A percentile compares a stretch with the other conserved stretches of the same genome.
Evolutionary conservation across 1,140 invertebrate genomes (phyloP).

Genomic region (Brachystomella parvula): DNA sequence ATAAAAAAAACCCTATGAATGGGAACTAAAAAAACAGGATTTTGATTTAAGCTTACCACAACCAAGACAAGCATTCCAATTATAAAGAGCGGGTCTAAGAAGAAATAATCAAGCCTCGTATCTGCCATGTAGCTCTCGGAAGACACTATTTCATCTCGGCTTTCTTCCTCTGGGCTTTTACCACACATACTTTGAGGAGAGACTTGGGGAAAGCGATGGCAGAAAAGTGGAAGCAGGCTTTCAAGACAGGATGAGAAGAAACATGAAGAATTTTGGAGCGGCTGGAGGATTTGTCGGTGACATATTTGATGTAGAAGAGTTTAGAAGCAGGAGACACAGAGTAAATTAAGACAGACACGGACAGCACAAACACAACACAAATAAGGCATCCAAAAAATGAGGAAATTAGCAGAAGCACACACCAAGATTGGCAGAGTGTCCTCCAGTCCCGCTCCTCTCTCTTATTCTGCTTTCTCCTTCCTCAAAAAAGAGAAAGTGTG

Average conservation of each 20-base stretch:
- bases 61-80: conserved; percentile 13
- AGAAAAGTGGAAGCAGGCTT: too few relatives aligned
- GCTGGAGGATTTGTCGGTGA: not conserved
- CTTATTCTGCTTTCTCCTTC: not conserved
- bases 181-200: not conserved
- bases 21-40: too few relatives aligned
- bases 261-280: not conserved
- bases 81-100: conserved; percentile 13
- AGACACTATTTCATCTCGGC: not conserved
- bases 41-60: conserved; percentile 15
- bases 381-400: not conserved
- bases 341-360: not conserved
- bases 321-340: not conserved
- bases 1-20: not conserved
- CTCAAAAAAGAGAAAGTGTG: not conserved
- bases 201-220: not conserved
- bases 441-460: not conserved
- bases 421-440: conserved; percentile 4
- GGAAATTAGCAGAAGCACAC: not conserved
- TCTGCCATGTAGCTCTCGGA: not conserved
- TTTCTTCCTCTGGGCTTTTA: not conserved
- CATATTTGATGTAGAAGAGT: not conserved
- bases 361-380: not conserved
- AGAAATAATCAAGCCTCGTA: conserved; percentile 11
- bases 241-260: too few relatives aligned